A percentile compares a stretch with the other conserved stretches of the same genome.
Evolutionary conservation across 2,797 vertebrate species (phyloP).

Genomic region (Gorsachius magnificus): DNA sequence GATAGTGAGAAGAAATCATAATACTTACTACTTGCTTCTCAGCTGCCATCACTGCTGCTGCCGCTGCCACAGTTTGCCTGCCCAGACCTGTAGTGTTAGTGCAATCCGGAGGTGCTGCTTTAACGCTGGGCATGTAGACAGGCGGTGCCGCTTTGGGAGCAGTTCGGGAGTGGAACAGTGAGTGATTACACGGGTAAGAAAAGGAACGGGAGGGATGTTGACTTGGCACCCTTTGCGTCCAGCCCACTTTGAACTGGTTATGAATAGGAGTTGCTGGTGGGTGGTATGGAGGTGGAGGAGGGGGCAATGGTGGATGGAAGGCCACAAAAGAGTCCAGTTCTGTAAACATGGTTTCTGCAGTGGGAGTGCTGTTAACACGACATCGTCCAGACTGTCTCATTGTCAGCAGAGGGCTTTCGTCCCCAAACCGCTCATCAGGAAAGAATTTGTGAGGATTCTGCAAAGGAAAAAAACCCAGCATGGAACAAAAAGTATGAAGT

Average conservation of each 20-base stretch:
- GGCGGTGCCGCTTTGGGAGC: constrained; percentile 84
- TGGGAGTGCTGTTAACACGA: constrained; percentile 93
- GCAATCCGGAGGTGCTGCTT: constrained; percentile 91
- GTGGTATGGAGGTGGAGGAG: constrained; percentile 94
- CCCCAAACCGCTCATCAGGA: constrained; percentile 96
- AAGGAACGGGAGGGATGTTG: constrained; percentile 95
- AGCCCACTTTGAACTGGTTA: constrained; percentile 91
- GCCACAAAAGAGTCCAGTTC: constrained; percentile 93
- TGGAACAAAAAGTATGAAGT: not conserved
- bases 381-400: constrained; percentile 91
- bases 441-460: constrained; percentile 99
- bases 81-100: constrained; percentile 84
- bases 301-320: constrained; percentile 94
- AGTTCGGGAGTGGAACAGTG: constrained; percentile 85
- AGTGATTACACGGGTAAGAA: constrained; percentile 95
- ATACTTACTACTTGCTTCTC: constrained; percentile 91
- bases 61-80: constrained; percentile 72
- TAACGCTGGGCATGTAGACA: constrained; percentile 82
- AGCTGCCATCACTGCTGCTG: constrained; percentile 74
- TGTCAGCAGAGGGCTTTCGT: constrained; percentile 95
- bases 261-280: constrained; percentile 89
- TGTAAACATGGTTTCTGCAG: constrained; percentile 95
- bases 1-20: rapidly evolving
- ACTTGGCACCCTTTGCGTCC: constrained; percentile 90
- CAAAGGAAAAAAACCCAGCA: not conserved